Percentiles rank a stretch among this genome's conserved stretches.
Evolutionary conservation across 2,797 vertebrate genomes (phyloP).

Genomic region (Pyrocephalus nanus): DNA sequence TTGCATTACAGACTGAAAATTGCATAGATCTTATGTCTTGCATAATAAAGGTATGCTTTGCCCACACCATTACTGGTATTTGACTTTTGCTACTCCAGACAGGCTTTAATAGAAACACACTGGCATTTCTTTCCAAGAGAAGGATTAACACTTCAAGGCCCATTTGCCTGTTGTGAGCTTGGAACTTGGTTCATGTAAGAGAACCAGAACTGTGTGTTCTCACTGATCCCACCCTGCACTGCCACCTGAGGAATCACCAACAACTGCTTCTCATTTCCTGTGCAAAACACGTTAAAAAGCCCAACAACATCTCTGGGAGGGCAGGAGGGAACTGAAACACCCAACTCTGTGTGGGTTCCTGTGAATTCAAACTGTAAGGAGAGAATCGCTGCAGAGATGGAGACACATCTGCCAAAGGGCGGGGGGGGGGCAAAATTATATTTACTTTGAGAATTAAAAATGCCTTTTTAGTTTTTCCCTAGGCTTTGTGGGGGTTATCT

Average conservation of each 20-base stretch:
- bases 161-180: not conserved
- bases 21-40: not conserved
- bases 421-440: fast-evolving
- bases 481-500: not conserved
- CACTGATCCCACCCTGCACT: not conserved
- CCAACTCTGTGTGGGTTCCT: not conserved
- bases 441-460: not conserved
- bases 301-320: not conserved
- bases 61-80: not conserved
- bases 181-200: not conserved
- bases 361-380: fast-evolving
- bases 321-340: not conserved
- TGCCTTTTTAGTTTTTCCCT: not conserved
- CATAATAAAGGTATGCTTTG: not conserved
- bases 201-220: not conserved
- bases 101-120: not conserved
- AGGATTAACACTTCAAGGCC: not conserved
- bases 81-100: not conserved
- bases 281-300: fast-evolving
- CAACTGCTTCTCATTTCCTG: not conserved
- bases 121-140: not conserved
- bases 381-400: not conserved
- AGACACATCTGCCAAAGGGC: not conserved
- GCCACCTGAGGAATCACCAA: not conserved
- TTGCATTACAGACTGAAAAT: not conserved